phyloP scores from a whole-genome alignment of 2,888 invertebrate species.

The Drosophila limbata region DNA sequence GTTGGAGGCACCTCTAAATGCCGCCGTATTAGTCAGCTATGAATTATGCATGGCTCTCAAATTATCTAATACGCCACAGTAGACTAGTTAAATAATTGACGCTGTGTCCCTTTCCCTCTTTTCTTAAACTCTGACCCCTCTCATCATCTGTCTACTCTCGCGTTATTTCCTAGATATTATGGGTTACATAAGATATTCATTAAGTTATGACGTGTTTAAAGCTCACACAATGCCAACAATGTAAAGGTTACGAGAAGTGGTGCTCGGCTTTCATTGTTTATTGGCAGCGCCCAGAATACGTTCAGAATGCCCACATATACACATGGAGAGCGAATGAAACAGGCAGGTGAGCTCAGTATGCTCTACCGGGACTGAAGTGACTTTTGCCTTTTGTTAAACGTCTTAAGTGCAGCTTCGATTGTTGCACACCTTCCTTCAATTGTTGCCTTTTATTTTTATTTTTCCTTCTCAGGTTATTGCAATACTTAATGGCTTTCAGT shows the following conservation, averaged over 20 bases:
- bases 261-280: slow-evolving; percentile 69
- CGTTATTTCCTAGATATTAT: slow-evolving; percentile 60
- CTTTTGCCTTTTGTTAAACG: slow-evolving; percentile 63
- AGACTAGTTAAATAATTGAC: slow-evolving; percentile 72
- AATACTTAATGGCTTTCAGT: slow-evolving; percentile 71
- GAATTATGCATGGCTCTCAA: slow-evolving; percentile 56
- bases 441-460: slow-evolving; percentile 27
- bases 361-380: slow-evolving; percentile 43
- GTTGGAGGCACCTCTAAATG: slow-evolving; percentile 37
- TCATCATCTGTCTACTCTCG: slow-evolving; percentile 22
- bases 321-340: neutral
- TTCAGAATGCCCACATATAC: slow-evolving; percentile 22
- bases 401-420: slow-evolving; percentile 73
- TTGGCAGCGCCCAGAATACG: slow-evolving; percentile 57
- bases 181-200: slow-evolving; percentile 69
- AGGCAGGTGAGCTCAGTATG: neutral
- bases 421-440: slow-evolving; percentile 61
- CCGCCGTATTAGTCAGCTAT: slow-evolving; percentile 57
- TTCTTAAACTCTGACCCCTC: neutral
- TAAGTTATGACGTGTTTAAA: slow-evolving; percentile 80
- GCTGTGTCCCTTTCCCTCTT: slow-evolving; percentile 2
- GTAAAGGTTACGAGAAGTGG: slow-evolving; percentile 48
- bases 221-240: slow-evolving; percentile 57
- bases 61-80: slow-evolving; percentile 72
- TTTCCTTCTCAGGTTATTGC: slow-evolving; percentile 68